phyloP scores from a whole-genome alignment of 2,888 invertebrate species.

The Callosobruchus maculatus region DNA sequence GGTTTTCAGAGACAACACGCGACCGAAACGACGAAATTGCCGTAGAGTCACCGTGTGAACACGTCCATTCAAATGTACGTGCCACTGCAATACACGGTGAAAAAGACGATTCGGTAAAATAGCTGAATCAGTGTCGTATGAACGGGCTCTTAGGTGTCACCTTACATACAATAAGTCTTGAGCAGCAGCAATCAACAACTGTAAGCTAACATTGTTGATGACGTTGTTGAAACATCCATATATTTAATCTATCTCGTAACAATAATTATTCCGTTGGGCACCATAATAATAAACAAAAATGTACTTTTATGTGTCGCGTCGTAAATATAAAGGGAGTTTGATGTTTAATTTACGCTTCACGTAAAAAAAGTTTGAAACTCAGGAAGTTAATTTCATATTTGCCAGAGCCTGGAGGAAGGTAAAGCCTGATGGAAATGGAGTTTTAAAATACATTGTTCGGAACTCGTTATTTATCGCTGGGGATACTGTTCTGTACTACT shows the following conservation, averaged over 20 bases:
- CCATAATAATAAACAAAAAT: not conserved
- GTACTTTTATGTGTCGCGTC: not conserved
- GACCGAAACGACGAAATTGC: too few species aligned
- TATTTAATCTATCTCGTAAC: not conserved
- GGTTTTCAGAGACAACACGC: too few species aligned
- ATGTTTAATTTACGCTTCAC: not conserved
- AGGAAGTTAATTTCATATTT: not conserved
- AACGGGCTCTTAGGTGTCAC: too few species aligned
- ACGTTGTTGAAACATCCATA: not conserved
- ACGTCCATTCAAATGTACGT: too few species aligned
- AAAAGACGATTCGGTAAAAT: too few species aligned
- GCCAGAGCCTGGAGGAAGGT: not conserved
- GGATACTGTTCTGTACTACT: not conserved
- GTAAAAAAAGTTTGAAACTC: not conserved
- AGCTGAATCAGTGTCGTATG: too few species aligned
- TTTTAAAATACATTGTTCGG: not conserved
- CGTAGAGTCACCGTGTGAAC: too few species aligned
- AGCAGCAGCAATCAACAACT: too few species aligned
- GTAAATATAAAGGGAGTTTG: not conserved
- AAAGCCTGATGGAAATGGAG: not conserved
- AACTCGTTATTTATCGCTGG: not conserved
- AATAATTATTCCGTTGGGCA: not conserved
- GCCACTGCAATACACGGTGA: too few species aligned
- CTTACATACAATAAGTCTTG: too few species aligned
- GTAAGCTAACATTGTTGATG: not conserved